These are phyloP conservation scores for Drosophila acutilabella DNA, from an alignment of 2,888 invertebrate genomes.

Conservation along the genomic window DNA sequence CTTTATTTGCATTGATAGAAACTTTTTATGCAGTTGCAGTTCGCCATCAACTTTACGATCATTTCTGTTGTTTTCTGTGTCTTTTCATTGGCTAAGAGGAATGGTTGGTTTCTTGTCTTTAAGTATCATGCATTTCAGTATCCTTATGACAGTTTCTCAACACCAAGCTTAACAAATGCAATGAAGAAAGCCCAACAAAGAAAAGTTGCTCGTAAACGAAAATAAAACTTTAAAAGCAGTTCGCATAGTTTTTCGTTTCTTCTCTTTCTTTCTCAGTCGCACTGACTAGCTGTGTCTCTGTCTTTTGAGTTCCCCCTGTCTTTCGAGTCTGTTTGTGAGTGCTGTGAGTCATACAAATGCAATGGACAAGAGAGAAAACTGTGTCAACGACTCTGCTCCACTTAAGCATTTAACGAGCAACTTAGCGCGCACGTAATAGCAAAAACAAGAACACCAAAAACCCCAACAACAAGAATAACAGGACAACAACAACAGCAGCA, in stretches of 20 bases:
- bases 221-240: conserved; percentile 62
- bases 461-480: conserved; percentile 27
- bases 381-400: conserved; percentile 82
- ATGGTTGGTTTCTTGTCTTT: conserved; percentile 18
- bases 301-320: conserved; percentile 1
- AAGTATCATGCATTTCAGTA: conserved; percentile 38
- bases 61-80: conserved; percentile 17
- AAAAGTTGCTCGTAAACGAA: conserved; percentile 56
- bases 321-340: conserved; percentile 44
- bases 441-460: conserved; percentile 36
- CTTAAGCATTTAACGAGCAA: conserved; percentile 78
- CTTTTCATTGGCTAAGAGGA: not conserved
- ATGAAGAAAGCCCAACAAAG: conserved; percentile 35
- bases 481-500: conserved; percentile 10
- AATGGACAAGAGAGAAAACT: conserved; percentile 61
- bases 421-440: conserved; percentile 64
- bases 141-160: conserved; percentile 53
- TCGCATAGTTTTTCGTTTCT: conserved; percentile 20
- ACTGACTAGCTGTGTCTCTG: not conserved
- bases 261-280: too few species aligned
- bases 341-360: conserved; percentile 64
- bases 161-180: conserved; percentile 49
- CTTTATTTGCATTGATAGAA: conserved; percentile 35
- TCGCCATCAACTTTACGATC: conserved; percentile 41
- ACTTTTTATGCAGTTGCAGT: conserved; percentile 34